These are phyloP conservation scores for Heliconius sara DNA, from an alignment of 2,888 invertebrate genomes.

Conservation along the genomic window DNA sequence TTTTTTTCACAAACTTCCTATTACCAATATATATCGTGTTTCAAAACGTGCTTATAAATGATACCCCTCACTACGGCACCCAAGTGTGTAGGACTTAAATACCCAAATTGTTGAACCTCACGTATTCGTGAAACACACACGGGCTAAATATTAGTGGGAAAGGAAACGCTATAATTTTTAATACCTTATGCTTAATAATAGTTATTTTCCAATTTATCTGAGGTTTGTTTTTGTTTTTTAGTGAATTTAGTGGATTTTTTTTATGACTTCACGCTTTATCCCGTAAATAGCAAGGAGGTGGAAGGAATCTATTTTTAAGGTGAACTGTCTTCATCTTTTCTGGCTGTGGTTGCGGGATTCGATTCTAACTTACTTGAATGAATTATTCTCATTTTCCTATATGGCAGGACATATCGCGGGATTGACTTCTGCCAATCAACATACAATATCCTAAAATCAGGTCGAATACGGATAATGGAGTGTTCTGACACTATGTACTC, in stretches of 20 bases:
- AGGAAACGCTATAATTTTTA: neutral
- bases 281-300: no score
- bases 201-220: neutral
- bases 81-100: constrained; percentile 31
- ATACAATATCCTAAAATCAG: no score
- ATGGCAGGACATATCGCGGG: no score
- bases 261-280: neutral
- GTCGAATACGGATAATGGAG: no score
- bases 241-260: neutral
- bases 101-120: constrained; percentile 39
- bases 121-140: constrained; percentile 34
- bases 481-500: no score
- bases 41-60: constrained; percentile 20
- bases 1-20: neutral
- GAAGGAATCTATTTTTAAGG: no score
- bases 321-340: no score
- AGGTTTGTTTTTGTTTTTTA: neutral
- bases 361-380: no score
- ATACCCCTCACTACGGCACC: neutral
- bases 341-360: no score
- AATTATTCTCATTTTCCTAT: no score
- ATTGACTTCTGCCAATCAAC: no score
- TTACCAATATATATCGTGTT: constrained; percentile 21
- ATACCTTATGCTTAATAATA: neutral
- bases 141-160: constrained; percentile 4